Evolutionary conservation across 2,797 vertebrate species (phyloP), one percentile per base, ranked within the genome.

Genomic region (Pangasius mekongensis): DNA sequence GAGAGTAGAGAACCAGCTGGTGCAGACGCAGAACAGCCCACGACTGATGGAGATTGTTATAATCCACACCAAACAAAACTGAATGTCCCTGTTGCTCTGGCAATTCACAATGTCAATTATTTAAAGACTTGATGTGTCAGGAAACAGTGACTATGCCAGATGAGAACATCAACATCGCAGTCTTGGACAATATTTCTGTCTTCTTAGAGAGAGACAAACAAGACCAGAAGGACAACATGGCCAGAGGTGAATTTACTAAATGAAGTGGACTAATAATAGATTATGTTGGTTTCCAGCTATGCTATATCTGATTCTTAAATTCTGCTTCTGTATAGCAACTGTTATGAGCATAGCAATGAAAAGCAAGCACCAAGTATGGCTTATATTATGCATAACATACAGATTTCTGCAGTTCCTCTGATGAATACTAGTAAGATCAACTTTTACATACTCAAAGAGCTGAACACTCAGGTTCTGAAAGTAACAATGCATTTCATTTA

Each of bases 11-110:
- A 52, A 24, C 16, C 83, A 69, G 67, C 84, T 85, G 66, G 47
- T 84, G 47, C 83, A 52, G 30, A 69, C 30, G n/a, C n/a, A 69
- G 60, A 73, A 85, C 84, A 71, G 69, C 27, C 3, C 67, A 85
- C 5, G 67, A 74, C 43, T 85, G 84, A 85, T 85, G 69, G 49
- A 85, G 69, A 39, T 47, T 85, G 67, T 60, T 85, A 85, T 85
- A 39, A 85, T 73, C 52, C 52, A 74, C 0, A 14, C 52, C 67
- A 73, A 58, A 85, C 67, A 85, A 58, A 60, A 74, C 66, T 43
- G 24, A 85, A 56, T 43, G 84, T 11, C 33, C 22, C 74, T 74
- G 84, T 85, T 74, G 49, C 66, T 73, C 82, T 73, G 67, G 49
- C 36, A 73, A 74, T 24, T 16, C 67, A 73, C 33, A 85, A 85